Percentiles rank a stretch among this genome's conserved stretches.
phyloP scores from a whole-genome alignment of 1,140 invertebrate genomes.

The Tribolium castaneum region DNA sequence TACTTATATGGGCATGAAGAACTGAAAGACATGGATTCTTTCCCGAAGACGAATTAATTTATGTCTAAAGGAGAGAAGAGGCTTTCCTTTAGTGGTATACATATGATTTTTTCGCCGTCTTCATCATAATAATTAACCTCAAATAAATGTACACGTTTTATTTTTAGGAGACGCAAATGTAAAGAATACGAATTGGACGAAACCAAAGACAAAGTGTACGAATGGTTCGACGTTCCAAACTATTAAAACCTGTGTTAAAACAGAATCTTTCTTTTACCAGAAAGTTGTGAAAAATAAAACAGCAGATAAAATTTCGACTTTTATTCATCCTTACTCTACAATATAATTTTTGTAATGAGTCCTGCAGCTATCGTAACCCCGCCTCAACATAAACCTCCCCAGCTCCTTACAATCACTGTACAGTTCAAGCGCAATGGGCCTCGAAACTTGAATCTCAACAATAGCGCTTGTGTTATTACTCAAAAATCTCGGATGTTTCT shows the following conservation, averaged over 20 bases:
- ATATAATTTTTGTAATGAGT: conserved; percentile 78
- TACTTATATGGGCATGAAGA: too few species aligned
- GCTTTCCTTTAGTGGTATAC: too few species aligned
- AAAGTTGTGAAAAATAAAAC: not conserved
- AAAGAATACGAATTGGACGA: conserved; percentile 68
- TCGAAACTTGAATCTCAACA: conserved; percentile 86
- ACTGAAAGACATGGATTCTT: too few species aligned
- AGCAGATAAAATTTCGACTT: not conserved
- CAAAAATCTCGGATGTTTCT: conserved; percentile 90
- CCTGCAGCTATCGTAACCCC: conserved; percentile 96
- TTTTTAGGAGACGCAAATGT: conserved; percentile 61
- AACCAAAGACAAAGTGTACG: conserved; percentile 65
- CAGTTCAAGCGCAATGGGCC: conserved; percentile 90
- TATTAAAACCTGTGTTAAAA: conserved; percentile 54
- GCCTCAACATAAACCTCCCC: conserved; percentile 90
- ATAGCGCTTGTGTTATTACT: conserved; percentile 91
- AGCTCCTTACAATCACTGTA: conserved; percentile 94
- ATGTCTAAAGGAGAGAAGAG: too few species aligned
- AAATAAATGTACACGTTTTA: too few species aligned
- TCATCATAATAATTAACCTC: too few species aligned
- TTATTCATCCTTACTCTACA: conserved; percentile 10
- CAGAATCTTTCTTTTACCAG: too few species aligned
- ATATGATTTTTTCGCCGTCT: too few species aligned
- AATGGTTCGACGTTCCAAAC: conserved; percentile 71
- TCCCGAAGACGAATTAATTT: too few species aligned